A percentile compares a stretch with the other conserved stretches of the same genome.
Evolutionary conservation across 2,888 invertebrate genomes (phyloP).

Genomic region (Synergus itoensis): DNA sequence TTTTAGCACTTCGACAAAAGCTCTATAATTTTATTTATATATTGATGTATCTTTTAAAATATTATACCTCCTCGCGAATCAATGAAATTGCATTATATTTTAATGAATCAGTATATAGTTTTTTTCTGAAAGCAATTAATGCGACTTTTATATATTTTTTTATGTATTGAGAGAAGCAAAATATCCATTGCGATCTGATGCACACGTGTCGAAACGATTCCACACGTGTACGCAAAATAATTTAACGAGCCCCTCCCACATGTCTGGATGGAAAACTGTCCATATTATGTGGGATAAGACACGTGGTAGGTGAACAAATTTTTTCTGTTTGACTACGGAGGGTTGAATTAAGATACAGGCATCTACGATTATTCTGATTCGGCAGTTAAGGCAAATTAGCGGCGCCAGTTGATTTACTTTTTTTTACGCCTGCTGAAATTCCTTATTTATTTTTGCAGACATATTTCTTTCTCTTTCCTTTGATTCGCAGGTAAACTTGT

Average conservation of each 20-base stretch:
- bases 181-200: neutral
- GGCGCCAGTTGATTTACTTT: constrained; percentile 7
- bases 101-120: neutral
- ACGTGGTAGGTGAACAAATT: constrained; percentile 24
- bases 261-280: constrained; percentile 33
- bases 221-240: constrained; percentile 13
- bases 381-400: constrained; percentile 3
- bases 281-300: constrained; percentile 29
- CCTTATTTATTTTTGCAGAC: too few species aligned
- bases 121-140: neutral
- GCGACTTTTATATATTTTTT: neutral
- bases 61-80: too few species aligned
- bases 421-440: neutral
- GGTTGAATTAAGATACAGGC: neutral
- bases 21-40: too few species aligned
- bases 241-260: constrained; percentile 21
- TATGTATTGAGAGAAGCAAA: neutral
- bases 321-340: neutral
- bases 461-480: too few species aligned
- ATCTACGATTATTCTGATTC: constrained; percentile 1
- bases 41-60: too few species aligned
- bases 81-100: neutral
- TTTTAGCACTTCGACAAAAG: too few species aligned
- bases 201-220: neutral
- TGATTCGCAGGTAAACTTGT: too few species aligned